These are phyloP conservation scores for Lucilia cuprina DNA, from an alignment of 1,140 invertebrate genomes.

Conservation along the genomic window DNA sequence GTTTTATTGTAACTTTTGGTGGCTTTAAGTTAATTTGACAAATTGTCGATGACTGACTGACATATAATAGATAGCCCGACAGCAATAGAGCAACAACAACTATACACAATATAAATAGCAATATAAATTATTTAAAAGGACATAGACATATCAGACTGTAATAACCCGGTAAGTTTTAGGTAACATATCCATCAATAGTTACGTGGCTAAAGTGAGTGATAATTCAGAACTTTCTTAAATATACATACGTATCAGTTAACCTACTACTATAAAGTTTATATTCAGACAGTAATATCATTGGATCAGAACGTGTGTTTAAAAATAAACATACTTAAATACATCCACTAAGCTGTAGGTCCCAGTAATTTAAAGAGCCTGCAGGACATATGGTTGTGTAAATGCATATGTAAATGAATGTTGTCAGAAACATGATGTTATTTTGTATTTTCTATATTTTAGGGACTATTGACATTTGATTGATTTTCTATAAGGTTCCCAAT, in stretches of 20 bases:
- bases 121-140: not conserved
- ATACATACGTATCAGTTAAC: too few species aligned
- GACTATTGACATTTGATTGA: not conserved
- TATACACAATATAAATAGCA: not conserved
- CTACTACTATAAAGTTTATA: too few species aligned
- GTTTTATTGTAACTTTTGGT: slow-evolving; percentile 11
- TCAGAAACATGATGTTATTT: not conserved
- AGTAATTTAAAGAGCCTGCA: too few species aligned
- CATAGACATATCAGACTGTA: not conserved
- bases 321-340: too few species aligned
- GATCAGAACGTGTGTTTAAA: too few species aligned
- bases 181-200: too few species aligned
- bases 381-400: not conserved
- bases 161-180: not conserved
- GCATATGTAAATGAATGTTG: not conserved
- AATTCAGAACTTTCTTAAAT: too few species aligned
- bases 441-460: too few species aligned
- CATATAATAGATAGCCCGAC: not conserved
- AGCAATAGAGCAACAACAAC: not conserved
- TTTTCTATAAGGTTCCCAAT: not conserved
- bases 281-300: too few species aligned
- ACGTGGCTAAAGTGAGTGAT: too few species aligned
- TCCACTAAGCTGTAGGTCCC: not conserved
- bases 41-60: slow-evolving; percentile 14
- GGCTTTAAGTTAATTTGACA: slow-evolving; percentile 17